Evolutionary conservation across 2,797 vertebrate species (phyloP), one percentile per base, ranked within the genome.

Genomic region (Silurus lanzhouensis): DNA sequence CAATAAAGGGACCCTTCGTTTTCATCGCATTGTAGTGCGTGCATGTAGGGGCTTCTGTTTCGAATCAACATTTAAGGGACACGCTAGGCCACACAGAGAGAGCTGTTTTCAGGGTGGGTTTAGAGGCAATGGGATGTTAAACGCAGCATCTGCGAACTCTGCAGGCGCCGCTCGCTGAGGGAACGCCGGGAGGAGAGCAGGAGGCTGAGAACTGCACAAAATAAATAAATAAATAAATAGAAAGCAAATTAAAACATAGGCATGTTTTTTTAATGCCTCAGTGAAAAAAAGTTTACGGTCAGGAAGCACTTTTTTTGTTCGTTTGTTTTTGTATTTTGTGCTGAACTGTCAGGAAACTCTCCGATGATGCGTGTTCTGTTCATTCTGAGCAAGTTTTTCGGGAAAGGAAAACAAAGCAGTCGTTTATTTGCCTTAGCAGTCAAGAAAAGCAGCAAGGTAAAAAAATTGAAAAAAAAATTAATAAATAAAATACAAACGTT

Each of bases 81-180:
- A 89, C 82, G 48, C 71, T 81, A 79, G 64, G 61, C 76, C 83
- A 86, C 89, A 77, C 80, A 80, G 76, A 1, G 87, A 67, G 71
- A 58, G 66, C 48, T 48, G 79, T 81, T 84, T 12, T 70, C 75
- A 27, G 77, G 79, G 44, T 84, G 27, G 74, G 71, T 87, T 89
- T 84, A 79, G 76, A 86, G n/a, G 60, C 79, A 82, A 60, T 85
- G 77, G 85, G 82, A 84, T 80, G 80, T 76, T 83, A 86, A 87
- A 75, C 44, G 74, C 66, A 88, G 86, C 89, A 90, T 87, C 87
- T 90, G 88, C 57, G 85, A 83, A 66, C 89, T 88, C 88, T 82
- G 78, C 89, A 86, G 87, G 88, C 74, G 60, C 38, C 44, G 44
- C 67, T 55, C 78, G 68, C 84, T 68, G 67, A 72, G 22, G 86